Percentiles rank a stretch among this genome's conserved stretches.
Evolutionary conservation across 1,140 invertebrate genomes (phyloP).

Genomic region (Hesperophylax magnus): DNA sequence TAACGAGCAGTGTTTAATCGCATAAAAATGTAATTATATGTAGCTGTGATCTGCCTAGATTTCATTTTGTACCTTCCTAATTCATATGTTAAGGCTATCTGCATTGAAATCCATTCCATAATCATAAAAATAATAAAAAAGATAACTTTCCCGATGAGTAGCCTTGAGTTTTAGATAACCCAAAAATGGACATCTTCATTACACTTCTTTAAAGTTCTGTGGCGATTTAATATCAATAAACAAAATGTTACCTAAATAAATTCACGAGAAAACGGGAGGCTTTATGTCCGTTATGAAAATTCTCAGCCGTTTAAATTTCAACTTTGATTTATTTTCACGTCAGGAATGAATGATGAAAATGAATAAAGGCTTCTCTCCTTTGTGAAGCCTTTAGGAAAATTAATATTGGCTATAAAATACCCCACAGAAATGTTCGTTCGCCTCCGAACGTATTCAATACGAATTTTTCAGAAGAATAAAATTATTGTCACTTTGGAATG

Average conservation of each 20-base stretch:
- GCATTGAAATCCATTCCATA: too few relatives aligned
- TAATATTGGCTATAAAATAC: conserved; percentile 36
- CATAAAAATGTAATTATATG: too few relatives aligned
- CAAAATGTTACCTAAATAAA: neutral
- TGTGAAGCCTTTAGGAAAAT: conserved; percentile 41
- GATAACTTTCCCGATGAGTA: too few relatives aligned
- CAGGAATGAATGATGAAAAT: conserved; percentile 39
- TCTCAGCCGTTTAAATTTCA: conserved; percentile 39
- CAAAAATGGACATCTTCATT: too few relatives aligned
- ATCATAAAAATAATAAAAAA: too few relatives aligned
- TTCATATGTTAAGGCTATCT: too few relatives aligned
- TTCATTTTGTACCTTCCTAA: too few relatives aligned
- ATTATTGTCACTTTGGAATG: too few relatives aligned
- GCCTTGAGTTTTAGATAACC: too few relatives aligned
- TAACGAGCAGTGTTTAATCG: too few relatives aligned
- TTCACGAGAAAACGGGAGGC: neutral
- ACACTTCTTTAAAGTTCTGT: too few relatives aligned
- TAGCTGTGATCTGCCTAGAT: too few relatives aligned
- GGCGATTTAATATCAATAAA: neutral
- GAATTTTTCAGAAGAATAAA: neutral
- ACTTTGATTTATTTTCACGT: conserved; percentile 36
- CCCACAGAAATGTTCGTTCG: conserved; percentile 3
- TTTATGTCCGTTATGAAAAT: neutral
- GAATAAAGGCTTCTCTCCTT: conserved; percentile 24
- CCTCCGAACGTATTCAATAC: neutral